Evolutionary conservation across 2,888 invertebrate genomes (phyloP), one percentile per base, ranked within the genome.

Genomic region (Tiphia femorata): DNA sequence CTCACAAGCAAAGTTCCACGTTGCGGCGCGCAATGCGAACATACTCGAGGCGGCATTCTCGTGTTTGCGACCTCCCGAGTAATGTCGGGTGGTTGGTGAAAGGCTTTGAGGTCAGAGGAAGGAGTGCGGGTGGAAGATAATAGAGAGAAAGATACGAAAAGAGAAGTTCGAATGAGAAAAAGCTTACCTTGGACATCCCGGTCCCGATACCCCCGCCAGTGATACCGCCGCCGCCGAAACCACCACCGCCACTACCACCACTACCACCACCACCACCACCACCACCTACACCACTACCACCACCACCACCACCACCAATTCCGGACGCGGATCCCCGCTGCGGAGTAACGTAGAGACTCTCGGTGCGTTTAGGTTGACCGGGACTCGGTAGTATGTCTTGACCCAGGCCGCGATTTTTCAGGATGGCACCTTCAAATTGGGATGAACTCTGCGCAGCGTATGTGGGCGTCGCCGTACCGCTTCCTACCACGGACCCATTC

Each of bases 311-410:
- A 3, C 76, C 73, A 20, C 62, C 75, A 50, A 77, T 76, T 49
- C 70, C 72, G 35, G 64, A 60, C 6, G 50, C 71, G 21, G 58
- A 14, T 19, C 75, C 75, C 37, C 80, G 74, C 62, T 85, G 86
- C 43, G 89, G 89, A 74, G 87, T 86, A 74, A 94, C 90, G 84
- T 91, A 95, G 74, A 96, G 87, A 82, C 95, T 95, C 85, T 96
- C 96, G 64, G 95, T 95, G 77, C 96, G 89, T 84, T 96, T 95
- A 56, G 95, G 95, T 83, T 95, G 94, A 77, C 91, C 91, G 57
- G 89, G 91, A 71, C 95, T 95, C 61, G 95, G 94, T 77, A 94
- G 89, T 82, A 95, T 95, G 81, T 95, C 95, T 85, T 95, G 95
- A 60, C 94, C 94, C 53, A 95, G 87, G 68, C 88, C 91, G 75